Evolutionary conservation across 2,113 vertebrate genomes (phyloP).

Genomic region (Austrofundulus limnaeus): DNA sequence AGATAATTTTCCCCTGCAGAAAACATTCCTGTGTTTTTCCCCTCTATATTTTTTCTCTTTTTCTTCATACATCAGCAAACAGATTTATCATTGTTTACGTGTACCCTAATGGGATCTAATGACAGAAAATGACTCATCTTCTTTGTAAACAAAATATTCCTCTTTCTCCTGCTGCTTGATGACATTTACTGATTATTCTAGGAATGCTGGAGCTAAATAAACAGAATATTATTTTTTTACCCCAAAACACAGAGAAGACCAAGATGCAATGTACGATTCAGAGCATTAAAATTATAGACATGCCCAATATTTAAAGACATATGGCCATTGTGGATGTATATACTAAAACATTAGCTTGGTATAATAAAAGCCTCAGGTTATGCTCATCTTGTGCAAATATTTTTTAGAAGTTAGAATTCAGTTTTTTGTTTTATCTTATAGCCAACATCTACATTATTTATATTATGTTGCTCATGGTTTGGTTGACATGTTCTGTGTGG

Average conservation of each 20-base stretch:
- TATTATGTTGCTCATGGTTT: neutral
- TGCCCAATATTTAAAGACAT: neutral
- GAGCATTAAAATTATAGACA: neutral
- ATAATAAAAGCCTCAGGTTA: neutral
- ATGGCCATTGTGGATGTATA: neutral
- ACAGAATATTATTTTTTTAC: neutral
- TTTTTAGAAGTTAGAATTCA: no score
- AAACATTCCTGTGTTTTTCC: neutral
- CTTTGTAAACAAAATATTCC: neutral
- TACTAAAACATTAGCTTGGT: neutral
- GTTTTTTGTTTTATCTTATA: neutral
- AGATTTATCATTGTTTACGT: conserved; percentile 3
- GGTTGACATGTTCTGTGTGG: neutral
- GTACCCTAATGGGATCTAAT: conserved; percentile 1
- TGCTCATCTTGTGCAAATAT: neutral
- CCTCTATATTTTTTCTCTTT: neutral
- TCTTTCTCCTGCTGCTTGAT: neutral
- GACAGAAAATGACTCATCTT: conserved; percentile 7
- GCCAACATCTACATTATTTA: neutral
- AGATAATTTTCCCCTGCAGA: neutral
- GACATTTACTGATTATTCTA: neutral
- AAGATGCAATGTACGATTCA: neutral
- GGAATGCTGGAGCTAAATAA: neutral
- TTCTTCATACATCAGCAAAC: neutral
- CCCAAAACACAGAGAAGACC: neutral